Percentiles rank a stretch among this genome's conserved stretches.
These are phyloP conservation scores for Antennarius striatus DNA, from an alignment of 2,113 vertebrate genomes.

Conservation along the genomic window DNA sequence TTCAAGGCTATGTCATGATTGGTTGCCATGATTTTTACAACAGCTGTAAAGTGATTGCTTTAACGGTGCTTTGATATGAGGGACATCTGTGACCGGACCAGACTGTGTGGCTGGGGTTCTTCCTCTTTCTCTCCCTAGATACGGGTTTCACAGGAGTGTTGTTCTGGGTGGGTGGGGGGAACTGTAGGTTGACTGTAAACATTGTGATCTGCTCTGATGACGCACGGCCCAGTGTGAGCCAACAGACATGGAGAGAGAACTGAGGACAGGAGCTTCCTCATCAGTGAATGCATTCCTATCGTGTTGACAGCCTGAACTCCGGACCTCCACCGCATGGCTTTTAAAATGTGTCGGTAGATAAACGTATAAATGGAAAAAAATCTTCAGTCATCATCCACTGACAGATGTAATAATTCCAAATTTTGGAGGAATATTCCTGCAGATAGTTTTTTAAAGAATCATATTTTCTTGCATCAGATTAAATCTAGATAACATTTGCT, in stretches of 20 bases:
- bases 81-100: background rate
- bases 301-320: slow-evolving; percentile 29
- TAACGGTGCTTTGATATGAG: background rate
- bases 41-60: slow-evolving; percentile 10
- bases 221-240: slow-evolving; percentile 48
- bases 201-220: slow-evolving; percentile 68
- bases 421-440: background rate
- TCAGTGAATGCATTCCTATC: slow-evolving; percentile 45
- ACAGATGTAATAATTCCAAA: no score
- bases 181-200: slow-evolving; percentile 65
- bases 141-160: slow-evolving; percentile 44
- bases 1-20: background rate
- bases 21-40: slow-evolving; percentile 7
- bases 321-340: background rate
- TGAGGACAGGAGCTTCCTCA: slow-evolving; percentile 55
- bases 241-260: slow-evolving; percentile 56
- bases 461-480: no score
- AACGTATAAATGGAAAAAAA: slow-evolving; percentile 10
- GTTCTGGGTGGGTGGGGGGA: slow-evolving; percentile 25
- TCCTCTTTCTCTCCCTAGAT: background rate
- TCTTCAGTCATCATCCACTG: background rate
- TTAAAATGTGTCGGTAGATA: background rate
- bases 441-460: no score
- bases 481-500: no score
- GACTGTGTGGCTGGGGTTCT: background rate